phyloP scores from a whole-genome alignment of 2,888 invertebrate genomes.

The Melanchra persicariae region DNA sequence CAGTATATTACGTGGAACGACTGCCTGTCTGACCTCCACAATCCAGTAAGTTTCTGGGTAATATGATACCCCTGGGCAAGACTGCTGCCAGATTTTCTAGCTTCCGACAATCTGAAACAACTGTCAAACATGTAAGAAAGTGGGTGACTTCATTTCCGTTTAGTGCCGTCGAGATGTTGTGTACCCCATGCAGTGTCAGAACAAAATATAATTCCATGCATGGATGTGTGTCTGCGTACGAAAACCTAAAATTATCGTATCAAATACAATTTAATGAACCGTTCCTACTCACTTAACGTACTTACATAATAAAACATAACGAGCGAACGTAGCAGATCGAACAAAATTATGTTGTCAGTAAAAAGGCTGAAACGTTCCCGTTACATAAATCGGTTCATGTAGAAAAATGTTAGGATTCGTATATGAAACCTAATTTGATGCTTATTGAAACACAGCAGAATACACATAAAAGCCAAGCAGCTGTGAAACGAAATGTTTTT shows the following conservation, averaged over 20 bases:
- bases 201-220: not conserved
- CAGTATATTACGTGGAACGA: too few species aligned
- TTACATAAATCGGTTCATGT: constrained; percentile 36
- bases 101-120: too few species aligned
- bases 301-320: constrained; percentile 26
- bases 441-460: constrained; percentile 36
- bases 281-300: constrained; percentile 19
- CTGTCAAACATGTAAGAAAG: not conserved
- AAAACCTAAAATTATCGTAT: constrained; percentile 7
- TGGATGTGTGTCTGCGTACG: not conserved
- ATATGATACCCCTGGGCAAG: too few species aligned
- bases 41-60: too few species aligned
- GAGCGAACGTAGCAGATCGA: constrained; percentile 25
- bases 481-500: constrained; percentile 35
- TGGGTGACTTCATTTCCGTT: not conserved
- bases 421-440: constrained; percentile 45
- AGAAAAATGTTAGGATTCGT: constrained; percentile 17
- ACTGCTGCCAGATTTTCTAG: too few species aligned
- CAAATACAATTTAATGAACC: constrained; percentile 33
- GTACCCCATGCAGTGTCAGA: not conserved
- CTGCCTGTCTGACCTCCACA: too few species aligned
- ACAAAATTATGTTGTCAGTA: constrained; percentile 33
- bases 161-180: not conserved
- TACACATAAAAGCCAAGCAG: constrained; percentile 37
- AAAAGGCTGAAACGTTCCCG: constrained; percentile 14